Percentiles rank a stretch among this genome's conserved stretches.
These are phyloP conservation scores for Corythaeola cristata DNA, from an alignment of 2,113 vertebrate genomes.

Conservation along the genomic window DNA sequence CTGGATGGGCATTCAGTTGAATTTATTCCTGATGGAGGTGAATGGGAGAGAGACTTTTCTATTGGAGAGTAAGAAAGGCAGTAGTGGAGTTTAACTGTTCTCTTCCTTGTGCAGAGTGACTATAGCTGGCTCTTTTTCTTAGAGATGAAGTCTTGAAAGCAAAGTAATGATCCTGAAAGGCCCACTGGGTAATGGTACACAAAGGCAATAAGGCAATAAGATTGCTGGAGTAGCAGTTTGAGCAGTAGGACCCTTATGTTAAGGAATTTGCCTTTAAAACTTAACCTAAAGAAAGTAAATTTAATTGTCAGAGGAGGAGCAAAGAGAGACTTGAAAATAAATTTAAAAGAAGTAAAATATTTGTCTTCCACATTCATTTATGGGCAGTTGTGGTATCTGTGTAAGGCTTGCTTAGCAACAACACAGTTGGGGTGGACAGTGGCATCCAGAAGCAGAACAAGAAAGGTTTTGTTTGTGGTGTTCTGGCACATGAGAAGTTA, in stretches of 20 bases:
- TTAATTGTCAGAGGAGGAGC: background rate
- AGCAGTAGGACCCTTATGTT: background rate
- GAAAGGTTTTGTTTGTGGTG: background rate
- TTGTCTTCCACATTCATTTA: background rate
- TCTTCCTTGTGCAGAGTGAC: background rate
- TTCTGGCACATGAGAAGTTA: background rate
- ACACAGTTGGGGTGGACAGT: background rate
- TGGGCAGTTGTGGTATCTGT: too few species aligned
- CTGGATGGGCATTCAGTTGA: background rate
- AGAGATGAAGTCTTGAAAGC: background rate
- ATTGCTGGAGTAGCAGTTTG: background rate
- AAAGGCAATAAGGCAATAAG: background rate
- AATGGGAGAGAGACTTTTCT: background rate
- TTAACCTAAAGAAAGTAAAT: background rate
- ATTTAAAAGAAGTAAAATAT: background rate
- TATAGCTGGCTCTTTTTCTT: background rate
- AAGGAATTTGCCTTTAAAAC: constrained; percentile 1
- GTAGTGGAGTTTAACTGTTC: background rate
- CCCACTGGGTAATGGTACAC: background rate
- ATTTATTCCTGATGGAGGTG: background rate
- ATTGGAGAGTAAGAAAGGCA: background rate
- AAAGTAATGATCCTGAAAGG: background rate
- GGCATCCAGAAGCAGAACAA: background rate
- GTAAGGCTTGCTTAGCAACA: background rate
- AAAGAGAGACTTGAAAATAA: background rate